These are phyloP conservation scores for Alaudala cheleensis DNA, from an alignment of 2,113 vertebrate species.

Conservation along the genomic window DNA sequence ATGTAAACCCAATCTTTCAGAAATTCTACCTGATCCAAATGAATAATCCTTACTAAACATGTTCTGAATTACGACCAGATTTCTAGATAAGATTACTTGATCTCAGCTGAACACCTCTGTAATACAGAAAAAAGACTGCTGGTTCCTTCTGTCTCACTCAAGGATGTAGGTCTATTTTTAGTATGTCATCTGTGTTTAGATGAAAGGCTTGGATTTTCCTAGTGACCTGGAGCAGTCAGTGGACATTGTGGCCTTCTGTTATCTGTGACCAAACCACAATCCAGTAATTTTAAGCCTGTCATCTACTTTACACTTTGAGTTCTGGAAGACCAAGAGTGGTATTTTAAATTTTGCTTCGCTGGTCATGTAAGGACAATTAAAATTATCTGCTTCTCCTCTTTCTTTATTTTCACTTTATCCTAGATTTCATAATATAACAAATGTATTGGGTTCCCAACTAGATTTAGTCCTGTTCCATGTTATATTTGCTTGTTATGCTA, in stretches of 20 bases:
- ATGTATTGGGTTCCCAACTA: neutral
- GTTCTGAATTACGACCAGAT: slow-evolving; percentile 36
- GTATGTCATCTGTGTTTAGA: neutral
- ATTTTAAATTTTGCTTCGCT: neutral
- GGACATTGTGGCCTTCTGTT: slow-evolving; percentile 13
- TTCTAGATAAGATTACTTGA: slow-evolving; percentile 9
- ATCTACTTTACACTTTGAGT: neutral
- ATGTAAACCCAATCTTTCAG: slow-evolving; percentile 57
- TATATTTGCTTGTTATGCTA: neutral
- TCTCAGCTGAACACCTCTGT: neutral
- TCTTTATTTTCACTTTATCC: neutral
- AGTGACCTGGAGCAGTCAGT: slow-evolving; percentile 37
- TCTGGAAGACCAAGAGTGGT: neutral
- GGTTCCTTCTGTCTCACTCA: neutral
- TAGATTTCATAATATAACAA: neutral
- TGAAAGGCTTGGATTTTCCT: slow-evolving; percentile 36
- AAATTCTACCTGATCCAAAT: slow-evolving; percentile 40
- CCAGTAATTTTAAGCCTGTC: neutral
- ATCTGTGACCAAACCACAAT: neutral
- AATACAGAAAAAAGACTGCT: neutral
- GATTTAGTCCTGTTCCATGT: neutral
- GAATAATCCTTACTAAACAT: slow-evolving; percentile 39
- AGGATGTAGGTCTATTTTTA: neutral
- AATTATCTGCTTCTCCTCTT: neutral
- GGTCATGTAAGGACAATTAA: neutral